Conservation (phyloP, 35 echinoderm and acorn worm species). For the Apostichopus californicus region DNA sequence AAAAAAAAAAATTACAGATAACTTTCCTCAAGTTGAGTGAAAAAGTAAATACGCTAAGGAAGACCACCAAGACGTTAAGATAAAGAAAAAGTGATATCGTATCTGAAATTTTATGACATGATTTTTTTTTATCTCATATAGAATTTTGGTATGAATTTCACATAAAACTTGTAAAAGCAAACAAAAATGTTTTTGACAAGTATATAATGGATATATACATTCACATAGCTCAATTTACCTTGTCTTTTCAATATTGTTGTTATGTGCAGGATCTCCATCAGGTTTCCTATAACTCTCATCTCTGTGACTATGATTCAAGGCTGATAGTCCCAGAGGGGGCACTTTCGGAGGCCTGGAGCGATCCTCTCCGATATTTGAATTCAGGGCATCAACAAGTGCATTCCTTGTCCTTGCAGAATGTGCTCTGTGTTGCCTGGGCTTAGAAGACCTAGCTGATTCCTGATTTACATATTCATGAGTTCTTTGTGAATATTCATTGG, state of each 20-base stretch:
- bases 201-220: not conserved
- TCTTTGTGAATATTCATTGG: constrained; percentile 47
- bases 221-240: not conserved
- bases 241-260: not conserved
- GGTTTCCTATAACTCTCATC: not conserved
- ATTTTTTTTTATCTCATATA: too few relatives aligned
- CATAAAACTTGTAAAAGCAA: too few relatives aligned
- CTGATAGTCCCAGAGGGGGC: constrained; percentile 56
- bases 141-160: too few relatives aligned
- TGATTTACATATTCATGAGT: constrained; percentile 56
- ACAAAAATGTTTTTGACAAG: too few relatives aligned
- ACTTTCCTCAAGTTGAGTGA: too few relatives aligned
- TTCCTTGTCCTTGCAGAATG: constrained; percentile 74
- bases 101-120: too few relatives aligned
- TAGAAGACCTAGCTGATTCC: constrained; percentile 18
- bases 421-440: constrained; percentile 36
- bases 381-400: constrained; percentile 71
- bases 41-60: too few relatives aligned
- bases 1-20: too few relatives aligned
- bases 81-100: too few relatives aligned
- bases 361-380: not conserved
- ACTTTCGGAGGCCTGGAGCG: constrained; percentile 43
- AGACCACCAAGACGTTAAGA: too few relatives aligned
- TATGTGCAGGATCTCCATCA: not conserved
- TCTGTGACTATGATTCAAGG: not conserved